Percentiles rank a stretch among this genome's conserved stretches.
Evolutionary conservation across 2,888 invertebrate genomes (phyloP).

Genomic region (Melanostoma scalare): DNA sequence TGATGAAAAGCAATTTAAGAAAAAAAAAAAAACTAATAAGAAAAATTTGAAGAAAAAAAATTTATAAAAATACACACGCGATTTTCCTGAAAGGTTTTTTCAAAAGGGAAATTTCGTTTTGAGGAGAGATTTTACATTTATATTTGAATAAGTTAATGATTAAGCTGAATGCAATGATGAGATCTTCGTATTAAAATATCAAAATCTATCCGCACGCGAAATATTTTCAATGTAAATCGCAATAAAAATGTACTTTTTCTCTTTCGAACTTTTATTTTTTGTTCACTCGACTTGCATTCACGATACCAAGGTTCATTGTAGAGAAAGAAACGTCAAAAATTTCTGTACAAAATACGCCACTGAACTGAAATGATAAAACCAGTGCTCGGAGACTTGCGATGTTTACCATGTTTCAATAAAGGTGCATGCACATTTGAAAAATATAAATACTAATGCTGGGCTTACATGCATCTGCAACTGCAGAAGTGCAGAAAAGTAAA

Average conservation of each 20-base stretch:
- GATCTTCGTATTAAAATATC: slow-evolving; percentile 27
- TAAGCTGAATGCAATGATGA: too few species aligned
- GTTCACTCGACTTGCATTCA: slow-evolving; percentile 45
- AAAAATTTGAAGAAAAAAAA: not conserved
- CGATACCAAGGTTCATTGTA: slow-evolving; percentile 37
- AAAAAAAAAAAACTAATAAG: not conserved
- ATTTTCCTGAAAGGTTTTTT: slow-evolving; percentile 7
- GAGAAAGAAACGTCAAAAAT: slow-evolving; percentile 63
- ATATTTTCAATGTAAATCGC: slow-evolving; percentile 65
- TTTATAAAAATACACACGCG: not conserved
- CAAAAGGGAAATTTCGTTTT: slow-evolving; percentile 33
- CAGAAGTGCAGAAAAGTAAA: too few species aligned
- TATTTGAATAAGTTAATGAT: too few species aligned
- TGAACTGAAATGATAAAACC: slow-evolving; percentile 18
- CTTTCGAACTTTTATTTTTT: slow-evolving; percentile 46
- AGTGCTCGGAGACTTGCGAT: slow-evolving; percentile 20
- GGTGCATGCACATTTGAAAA: not conserved
- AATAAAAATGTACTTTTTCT: slow-evolving; percentile 56
- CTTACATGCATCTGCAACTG: too few species aligned
- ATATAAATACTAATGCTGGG: too few species aligned
- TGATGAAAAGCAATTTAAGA: slow-evolving; percentile 20
- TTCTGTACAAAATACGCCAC: slow-evolving; percentile 9
- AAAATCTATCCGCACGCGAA: slow-evolving; percentile 51
- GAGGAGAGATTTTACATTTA: not conserved
- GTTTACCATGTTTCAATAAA: slow-evolving; percentile 20